These are phyloP conservation scores for Trachelus tabidus DNA, from an alignment of 2,888 invertebrate genomes.

Conservation along the genomic window DNA sequence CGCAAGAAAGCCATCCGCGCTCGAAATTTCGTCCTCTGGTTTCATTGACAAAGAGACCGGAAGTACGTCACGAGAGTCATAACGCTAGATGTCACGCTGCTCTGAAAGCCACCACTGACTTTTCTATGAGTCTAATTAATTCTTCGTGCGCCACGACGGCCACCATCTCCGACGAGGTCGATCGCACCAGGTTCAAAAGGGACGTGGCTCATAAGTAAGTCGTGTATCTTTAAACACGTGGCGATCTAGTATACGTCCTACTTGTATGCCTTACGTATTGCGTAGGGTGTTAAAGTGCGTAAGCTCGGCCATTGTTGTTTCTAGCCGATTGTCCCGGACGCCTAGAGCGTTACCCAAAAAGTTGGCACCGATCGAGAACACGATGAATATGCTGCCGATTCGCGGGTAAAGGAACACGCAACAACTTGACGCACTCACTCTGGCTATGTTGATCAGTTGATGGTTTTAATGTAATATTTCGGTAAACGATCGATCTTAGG, in stretches of 20 bases:
- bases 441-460: background rate
- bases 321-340: slow-evolving; percentile 48
- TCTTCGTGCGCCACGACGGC: slow-evolving; percentile 30
- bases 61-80: slow-evolving; percentile 58
- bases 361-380: slow-evolving; percentile 57
- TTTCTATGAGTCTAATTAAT: slow-evolving; percentile 49
- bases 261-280: background rate
- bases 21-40: slow-evolving; percentile 50
- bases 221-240: background rate
- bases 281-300: slow-evolving; percentile 11
- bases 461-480: background rate
- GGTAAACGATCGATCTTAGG: background rate
- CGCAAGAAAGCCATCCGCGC: slow-evolving; percentile 38
- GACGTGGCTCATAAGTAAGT: slow-evolving; percentile 39
- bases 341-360: slow-evolving; percentile 56
- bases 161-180: slow-evolving; percentile 26
- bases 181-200: slow-evolving; percentile 30
- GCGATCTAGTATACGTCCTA: background rate
- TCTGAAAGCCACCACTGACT: slow-evolving; percentile 58
- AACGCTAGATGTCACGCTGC: slow-evolving; percentile 54
- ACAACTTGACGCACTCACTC: background rate
- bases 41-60: slow-evolving; percentile 50
- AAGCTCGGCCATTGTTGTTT: slow-evolving; percentile 49
- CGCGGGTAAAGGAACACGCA: slow-evolving; percentile 47
- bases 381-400: slow-evolving; percentile 51